Evolutionary conservation across 1,140 invertebrate species (phyloP).

Genomic region (Bombus sylvicola): DNA sequence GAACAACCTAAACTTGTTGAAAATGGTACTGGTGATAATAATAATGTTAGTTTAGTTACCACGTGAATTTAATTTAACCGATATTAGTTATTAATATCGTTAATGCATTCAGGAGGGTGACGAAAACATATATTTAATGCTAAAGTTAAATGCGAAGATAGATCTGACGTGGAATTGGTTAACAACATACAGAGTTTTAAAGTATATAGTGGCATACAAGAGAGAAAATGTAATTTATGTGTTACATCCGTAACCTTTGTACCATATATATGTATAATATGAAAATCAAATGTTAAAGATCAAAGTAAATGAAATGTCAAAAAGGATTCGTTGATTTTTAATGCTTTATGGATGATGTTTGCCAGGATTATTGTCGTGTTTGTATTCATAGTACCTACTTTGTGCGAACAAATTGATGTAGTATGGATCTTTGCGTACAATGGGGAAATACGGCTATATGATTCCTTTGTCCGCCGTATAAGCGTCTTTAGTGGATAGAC

Average conservation of each 20-base stretch:
- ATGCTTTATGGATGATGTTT: background rate
- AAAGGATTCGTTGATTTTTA: background rate
- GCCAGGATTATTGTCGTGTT: background rate
- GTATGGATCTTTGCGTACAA: background rate
- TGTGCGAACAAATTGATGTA: background rate
- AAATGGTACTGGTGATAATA: background rate
- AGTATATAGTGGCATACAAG: background rate
- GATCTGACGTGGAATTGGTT: background rate
- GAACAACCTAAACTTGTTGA: background rate
- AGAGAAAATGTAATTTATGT: background rate
- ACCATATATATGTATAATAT: too few species aligned
- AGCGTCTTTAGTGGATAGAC: background rate
- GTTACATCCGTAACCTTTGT: background rate
- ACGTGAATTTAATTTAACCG: background rate
- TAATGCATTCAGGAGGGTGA: accelerated
- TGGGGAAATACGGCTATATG: background rate
- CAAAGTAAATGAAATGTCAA: background rate
- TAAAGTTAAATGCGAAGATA: background rate
- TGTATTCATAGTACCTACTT: background rate
- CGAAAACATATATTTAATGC: background rate
- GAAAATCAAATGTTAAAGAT: background rate
- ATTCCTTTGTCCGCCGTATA: background rate
- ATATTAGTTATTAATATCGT: background rate
- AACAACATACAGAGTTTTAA: background rate
- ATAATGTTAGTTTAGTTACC: too few species aligned